Evolutionary conservation across 2,888 invertebrate genomes (phyloP), one percentile per base, ranked within the genome.

Genomic region (Priocnemis perturbator): DNA sequence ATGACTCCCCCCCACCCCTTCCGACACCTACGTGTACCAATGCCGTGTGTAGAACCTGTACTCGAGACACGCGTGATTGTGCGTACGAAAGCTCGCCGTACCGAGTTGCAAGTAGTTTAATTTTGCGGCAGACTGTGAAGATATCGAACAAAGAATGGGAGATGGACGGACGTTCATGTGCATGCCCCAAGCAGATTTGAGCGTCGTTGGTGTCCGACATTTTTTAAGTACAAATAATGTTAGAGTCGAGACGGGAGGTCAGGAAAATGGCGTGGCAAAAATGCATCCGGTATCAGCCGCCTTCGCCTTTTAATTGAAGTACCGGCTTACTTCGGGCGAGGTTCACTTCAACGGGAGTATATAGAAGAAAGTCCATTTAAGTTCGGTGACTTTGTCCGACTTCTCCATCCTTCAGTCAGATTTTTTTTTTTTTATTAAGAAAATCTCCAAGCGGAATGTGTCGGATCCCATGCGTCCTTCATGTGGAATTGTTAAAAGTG

Each of bases 1-100:
- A 21, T n/a, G n/a, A 21, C 58, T 20, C 37, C n/a, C 37, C 26
- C 58, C 64, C 44, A 60, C 47, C 65, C 64, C 48, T 11, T 4
- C 19, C n/a, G 50, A 5, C 59, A 45, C 59, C 44, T 11, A 23
- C 47, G 59, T 14, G 19, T 37, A 17, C 3, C 15, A 14, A 30
- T 30, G 57, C 37, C 3, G 15, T 2, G 56, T 23, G 56, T 3
- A n/a, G 19, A 19, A 52, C 52, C 52, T 11, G 47, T 7, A 3
- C 26, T 26, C 26, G 26, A 26, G 26, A 26, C 37, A 19, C 17
- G 50, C 14, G 50, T 17, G 50, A 7, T 20, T 11, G 20, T 23
- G 15, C 55, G 20, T 14, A 15, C 17, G 55, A 15, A 19, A 5
- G 4, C 7, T 55, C 17, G 55, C 20, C 3, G 7, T 5, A 11